Evolutionary conservation across 2,113 vertebrate species (phyloP).

Genomic region (Hymenochirus boettgeri): DNA sequence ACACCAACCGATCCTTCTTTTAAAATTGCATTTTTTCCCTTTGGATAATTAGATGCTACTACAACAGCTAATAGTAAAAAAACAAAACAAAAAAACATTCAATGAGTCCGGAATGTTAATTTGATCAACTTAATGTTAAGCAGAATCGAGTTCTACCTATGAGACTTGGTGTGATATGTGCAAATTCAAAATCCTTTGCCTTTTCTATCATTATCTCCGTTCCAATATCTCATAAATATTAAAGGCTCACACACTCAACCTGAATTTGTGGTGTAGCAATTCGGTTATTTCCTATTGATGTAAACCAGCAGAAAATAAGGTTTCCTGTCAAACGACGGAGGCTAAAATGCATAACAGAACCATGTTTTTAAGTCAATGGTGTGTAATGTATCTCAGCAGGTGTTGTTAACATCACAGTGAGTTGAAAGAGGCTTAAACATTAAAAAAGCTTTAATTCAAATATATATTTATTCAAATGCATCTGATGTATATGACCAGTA

Average conservation of each 20-base stretch:
- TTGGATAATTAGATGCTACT: no score
- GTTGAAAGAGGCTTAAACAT: not conserved
- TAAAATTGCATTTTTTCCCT: no score
- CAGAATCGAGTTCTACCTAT: no score
- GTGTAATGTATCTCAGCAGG: not conserved
- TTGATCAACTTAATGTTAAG: no score
- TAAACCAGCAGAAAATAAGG: not conserved
- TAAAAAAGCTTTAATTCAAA: not conserved
- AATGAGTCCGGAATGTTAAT: no score
- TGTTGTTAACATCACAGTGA: not conserved
- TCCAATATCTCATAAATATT: not conserved
- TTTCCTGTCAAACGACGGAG: not conserved
- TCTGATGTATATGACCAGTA: not conserved
- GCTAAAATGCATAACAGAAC: not conserved
- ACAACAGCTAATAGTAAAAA: no score
- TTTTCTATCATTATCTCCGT: no score
- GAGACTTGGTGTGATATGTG: no score
- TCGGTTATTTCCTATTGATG: not conserved
- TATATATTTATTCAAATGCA: not conserved
- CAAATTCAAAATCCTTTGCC: no score
- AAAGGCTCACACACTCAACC: not conserved
- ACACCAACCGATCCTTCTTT: no score
- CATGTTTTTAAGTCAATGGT: slow-evolving; percentile 1
- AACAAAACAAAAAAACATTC: no score
- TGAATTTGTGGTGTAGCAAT: not conserved